These are phyloP conservation scores for Lithophane socia DNA, from an alignment of 2,888 invertebrate genomes.

Conservation along the genomic window DNA sequence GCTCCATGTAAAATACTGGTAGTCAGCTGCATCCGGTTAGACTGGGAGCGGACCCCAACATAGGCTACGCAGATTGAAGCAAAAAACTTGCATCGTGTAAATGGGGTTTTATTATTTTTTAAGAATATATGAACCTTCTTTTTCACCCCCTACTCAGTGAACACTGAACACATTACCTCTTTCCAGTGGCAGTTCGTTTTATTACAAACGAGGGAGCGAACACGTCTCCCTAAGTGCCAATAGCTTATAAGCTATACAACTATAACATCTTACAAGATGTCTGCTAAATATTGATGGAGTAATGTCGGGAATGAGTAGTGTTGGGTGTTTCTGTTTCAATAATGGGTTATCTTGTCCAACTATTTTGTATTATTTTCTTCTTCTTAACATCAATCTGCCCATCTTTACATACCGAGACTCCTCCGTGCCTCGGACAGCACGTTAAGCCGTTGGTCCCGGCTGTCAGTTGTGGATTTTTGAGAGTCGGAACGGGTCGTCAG, in stretches of 20 bases:
- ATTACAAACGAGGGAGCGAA: constrained; percentile 61
- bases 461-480: no score
- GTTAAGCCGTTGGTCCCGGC: no score
- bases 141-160: neutral
- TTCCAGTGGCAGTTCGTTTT: constrained; percentile 61
- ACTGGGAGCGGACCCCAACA: no score
- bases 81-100: no score
- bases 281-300: constrained; percentile 59
- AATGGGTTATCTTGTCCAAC: neutral
- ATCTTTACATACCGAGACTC: no score
- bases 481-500: no score
- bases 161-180: constrained; percentile 46
- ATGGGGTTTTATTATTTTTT: neutral
- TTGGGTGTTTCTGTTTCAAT: neutral
- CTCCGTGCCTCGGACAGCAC: no score
- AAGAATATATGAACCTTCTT: constrained; percentile 34
- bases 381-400: neutral
- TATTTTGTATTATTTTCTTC: neutral
- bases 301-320: constrained; percentile 2
- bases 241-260: constrained; percentile 62
- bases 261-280: constrained; percentile 54
- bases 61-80: no score
- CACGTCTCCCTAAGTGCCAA: constrained; percentile 68
- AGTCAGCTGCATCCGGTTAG: no score
- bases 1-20: no score